A percentile compares a stretch with the other conserved stretches of the same genome.
Conservation (phyloP, 1,140 invertebrate species). For the Lethocerus indicus region DNA sequence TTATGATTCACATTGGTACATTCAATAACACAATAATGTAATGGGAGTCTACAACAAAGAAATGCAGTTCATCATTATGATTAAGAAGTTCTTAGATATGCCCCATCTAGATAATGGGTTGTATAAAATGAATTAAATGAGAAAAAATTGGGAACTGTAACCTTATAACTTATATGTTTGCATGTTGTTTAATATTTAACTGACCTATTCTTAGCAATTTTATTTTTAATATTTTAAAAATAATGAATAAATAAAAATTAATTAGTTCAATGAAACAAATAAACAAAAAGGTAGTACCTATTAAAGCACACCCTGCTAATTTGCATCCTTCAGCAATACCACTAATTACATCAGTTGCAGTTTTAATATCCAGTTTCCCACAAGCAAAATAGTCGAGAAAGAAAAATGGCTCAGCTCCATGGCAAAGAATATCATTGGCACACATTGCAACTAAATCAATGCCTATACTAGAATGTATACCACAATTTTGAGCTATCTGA, state of each 20-base stretch:
- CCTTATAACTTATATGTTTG: too few species aligned
- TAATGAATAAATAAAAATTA: neutral
- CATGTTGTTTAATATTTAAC: too few species aligned
- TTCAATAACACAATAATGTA: too few species aligned
- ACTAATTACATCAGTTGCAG: conserved; percentile 57
- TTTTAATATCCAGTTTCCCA: conserved; percentile 58
- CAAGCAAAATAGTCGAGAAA: conserved; percentile 96
- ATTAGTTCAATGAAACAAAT: neutral
- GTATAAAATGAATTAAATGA: neutral
- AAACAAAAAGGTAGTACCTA: conserved; percentile 38
- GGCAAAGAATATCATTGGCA: conserved; percentile 89
- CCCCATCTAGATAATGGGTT: neutral
- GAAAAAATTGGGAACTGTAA: too few species aligned
- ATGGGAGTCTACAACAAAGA: too few species aligned
- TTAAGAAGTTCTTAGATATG: neutral
- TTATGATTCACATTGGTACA: too few species aligned
- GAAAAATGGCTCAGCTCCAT: conserved; percentile 87
- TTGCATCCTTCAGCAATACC: conserved; percentile 79
- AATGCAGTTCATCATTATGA: neutral
- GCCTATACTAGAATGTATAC: conserved; percentile 71
- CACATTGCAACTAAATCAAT: conserved; percentile 96
- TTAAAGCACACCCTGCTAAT: conserved; percentile 68
- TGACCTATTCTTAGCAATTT: neutral
- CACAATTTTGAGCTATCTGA: conserved; percentile 64
- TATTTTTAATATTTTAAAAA: neutral